Evolutionary conservation across 92 coral and sea anemone genomes (phyloP).

Genomic region (Metridium senile): DNA sequence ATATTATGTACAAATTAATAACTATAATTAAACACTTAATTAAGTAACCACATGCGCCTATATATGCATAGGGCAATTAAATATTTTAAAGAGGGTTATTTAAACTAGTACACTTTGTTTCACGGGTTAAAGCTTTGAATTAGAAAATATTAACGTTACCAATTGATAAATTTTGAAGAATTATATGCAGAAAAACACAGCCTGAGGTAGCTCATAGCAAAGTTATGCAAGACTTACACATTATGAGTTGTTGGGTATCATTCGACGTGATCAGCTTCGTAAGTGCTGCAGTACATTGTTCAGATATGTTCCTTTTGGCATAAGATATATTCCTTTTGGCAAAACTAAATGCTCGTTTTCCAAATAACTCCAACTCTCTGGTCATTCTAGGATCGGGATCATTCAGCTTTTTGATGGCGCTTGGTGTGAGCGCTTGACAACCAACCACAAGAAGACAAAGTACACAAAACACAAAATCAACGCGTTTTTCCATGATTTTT

Average conservation of each 20-base stretch:
- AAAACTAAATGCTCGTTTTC: not conserved
- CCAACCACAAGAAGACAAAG: not conserved
- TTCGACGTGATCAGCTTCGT: not conserved
- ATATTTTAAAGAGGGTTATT: no score
- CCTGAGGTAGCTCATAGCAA: not conserved
- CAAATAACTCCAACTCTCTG: not conserved
- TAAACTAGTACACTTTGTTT: not conserved
- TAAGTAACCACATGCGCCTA: no score
- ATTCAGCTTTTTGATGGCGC: conserved; percentile 15
- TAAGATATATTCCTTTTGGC: not conserved
- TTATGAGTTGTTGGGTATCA: not conserved
- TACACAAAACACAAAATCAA: not conserved
- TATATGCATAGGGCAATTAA: no score
- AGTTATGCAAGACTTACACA: not conserved
- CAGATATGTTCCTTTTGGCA: conserved; percentile 3
- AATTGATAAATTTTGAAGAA: no score
- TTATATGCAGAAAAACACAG: not conserved
- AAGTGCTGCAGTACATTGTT: conserved; percentile 27
- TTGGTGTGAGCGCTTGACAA: conserved; percentile 21
- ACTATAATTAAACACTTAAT: no score
- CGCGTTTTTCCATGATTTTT: not conserved
- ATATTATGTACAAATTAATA: no score
- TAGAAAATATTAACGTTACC: not conserved
- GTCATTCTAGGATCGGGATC: conserved; percentile 26
- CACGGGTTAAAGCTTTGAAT: not conserved